Evolutionary conservation across 2,888 invertebrate species (phyloP), one percentile per base, ranked within the genome.

Genomic region (Latheticus oryzae): DNA sequence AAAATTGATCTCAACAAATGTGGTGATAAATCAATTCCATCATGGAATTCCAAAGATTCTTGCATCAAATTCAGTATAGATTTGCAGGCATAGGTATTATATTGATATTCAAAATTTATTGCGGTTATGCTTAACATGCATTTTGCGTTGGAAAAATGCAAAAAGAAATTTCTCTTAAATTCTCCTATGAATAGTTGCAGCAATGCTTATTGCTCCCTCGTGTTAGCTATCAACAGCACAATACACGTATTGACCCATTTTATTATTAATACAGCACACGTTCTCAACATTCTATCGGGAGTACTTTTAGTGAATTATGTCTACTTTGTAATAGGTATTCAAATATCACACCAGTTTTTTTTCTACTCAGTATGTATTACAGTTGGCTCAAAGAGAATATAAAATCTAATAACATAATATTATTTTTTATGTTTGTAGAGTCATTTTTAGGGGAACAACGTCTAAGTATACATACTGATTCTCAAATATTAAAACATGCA

Each of bases 221-320:
- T 43, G 56, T 35, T 28, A 35, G 56, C 53, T 45, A 53, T 62
- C 62, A 62, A 53, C 59, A 58, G 48, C 42, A 54, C 61, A 58
- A 55, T 52, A 56, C 61, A 56, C 61, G 56, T 61, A 57, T 62
- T 59, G 62, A 60, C 57, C 60, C 23, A 53, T 57, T 57, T 56
- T 62, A 51, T 57, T 57, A 57, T 54, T 60, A 62, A 60, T 55
- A 61, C 40, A 19, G 23, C 21, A 30, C 33, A 48, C 47, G 55
- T 48, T 55, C 35, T 38, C 30, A 7, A 2, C 28, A 32, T 55
- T 48, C 48, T 24, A 16, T 16, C 9, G 55, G 38, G 55, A 48
- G 32, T 23, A 24, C 48, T 55, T 32, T 40, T 48, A 21, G 21
- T 55, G 48, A 55, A 48, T 40, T 55, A 40, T 40, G 40, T 48